Evolutionary conservation across 2,113 vertebrate species (phyloP).

Genomic region (Crotalus horridus): DNA sequence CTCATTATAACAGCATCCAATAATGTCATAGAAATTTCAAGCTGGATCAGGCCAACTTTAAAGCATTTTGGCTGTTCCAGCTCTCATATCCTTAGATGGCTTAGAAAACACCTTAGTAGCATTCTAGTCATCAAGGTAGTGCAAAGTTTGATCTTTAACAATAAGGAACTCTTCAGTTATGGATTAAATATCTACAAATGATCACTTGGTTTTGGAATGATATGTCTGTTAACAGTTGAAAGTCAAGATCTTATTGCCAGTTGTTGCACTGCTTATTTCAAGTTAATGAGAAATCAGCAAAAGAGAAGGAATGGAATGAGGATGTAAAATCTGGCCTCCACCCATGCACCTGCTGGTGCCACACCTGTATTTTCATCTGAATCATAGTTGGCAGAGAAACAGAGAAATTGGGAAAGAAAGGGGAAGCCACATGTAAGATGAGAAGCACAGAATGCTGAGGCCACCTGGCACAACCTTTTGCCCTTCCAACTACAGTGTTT

Average conservation of each 20-base stretch:
- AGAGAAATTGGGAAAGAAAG: neutral
- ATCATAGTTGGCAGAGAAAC: constrained; percentile 39
- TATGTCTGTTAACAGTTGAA: rapidly evolving
- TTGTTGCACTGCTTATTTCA: constrained; percentile 57
- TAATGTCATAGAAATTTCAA: neutral
- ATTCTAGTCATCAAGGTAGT: neutral
- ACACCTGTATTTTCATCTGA: constrained; percentile 66
- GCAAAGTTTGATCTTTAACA: neutral
- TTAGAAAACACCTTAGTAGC: neutral
- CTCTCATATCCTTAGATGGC: neutral
- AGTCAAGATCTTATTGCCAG: constrained; percentile 38
- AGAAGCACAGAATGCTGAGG: neutral
- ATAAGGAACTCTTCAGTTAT: neutral
- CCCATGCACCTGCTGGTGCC: constrained; percentile 74
- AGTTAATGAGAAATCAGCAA: constrained; percentile 26
- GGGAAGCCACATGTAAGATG: neutral
- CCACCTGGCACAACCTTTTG: neutral
- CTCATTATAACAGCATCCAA: neutral
- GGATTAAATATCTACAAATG: neutral
- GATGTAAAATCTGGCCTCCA: constrained; percentile 65
- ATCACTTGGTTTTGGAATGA: neutral
- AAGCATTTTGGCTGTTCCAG: neutral
- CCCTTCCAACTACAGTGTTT: neutral
- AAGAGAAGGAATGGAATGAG: constrained; percentile 62
- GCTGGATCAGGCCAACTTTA: neutral